Conservation (phyloP, 2,797 vertebrate genomes). For the Schizopygopsis malacanthus region DNA sequence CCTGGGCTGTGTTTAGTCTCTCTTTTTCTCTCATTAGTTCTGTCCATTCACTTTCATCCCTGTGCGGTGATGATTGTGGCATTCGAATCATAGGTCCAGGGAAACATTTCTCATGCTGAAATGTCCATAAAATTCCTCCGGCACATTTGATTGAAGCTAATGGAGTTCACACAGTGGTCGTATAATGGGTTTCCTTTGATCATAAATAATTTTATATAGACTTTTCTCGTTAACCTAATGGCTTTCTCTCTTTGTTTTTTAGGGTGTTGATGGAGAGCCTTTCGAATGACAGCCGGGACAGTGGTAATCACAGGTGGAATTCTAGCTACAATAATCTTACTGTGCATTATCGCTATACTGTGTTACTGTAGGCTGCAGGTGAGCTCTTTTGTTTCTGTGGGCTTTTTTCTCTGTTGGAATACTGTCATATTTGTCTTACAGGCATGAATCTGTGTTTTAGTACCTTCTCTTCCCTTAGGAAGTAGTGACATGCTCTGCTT, state of each 20-base stretch:
- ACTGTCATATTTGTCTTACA: background rate
- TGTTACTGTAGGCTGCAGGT: conserved; percentile 99
- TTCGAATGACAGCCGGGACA: conserved; percentile 99
- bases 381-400: conserved; percentile 53
- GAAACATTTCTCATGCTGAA: background rate
- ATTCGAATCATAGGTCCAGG: background rate
- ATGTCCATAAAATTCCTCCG: conserved; percentile 18
- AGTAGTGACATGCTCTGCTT: conserved; percentile 12
- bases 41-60: conserved; percentile 6
- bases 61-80: conserved; percentile 1
- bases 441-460: conserved; percentile 22
- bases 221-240: background rate
- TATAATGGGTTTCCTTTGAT: background rate
- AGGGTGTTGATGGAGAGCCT: conserved; percentile 92
- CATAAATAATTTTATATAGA: background rate
- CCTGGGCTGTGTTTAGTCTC: conserved; percentile 22
- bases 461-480: background rate
- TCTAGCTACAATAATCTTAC: conserved; percentile 96
- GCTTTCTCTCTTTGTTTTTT: conserved; percentile 44
- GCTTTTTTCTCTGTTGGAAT: background rate
- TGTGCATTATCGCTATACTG: conserved; percentile 96
- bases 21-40: conserved; percentile 46
- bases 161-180: background rate
- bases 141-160: conserved; percentile 37
- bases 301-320: conserved; percentile 99